Conservation (phyloP, 2,888 invertebrate species). For the Ophioninae sp. region DNA sequence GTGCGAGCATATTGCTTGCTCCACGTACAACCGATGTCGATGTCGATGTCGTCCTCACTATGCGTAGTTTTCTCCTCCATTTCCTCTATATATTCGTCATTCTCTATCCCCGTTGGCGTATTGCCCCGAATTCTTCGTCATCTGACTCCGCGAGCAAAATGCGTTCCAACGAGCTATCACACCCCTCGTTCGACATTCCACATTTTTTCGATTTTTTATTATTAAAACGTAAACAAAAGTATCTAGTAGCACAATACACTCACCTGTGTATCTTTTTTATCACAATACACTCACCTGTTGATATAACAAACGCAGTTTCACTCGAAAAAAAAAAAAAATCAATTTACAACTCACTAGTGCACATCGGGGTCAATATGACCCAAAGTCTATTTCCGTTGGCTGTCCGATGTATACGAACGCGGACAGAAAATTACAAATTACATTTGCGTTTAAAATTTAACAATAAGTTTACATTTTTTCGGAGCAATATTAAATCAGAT, state of each 20-base stretch:
- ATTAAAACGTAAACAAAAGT: slow-evolving; percentile 1
- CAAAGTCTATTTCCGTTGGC: background rate
- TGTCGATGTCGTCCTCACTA: too few relatives aligned
- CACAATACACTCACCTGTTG: slow-evolving; percentile 2
- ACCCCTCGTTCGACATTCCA: slow-evolving; percentile 22
- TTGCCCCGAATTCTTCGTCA: too few relatives aligned
- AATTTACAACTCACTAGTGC: slow-evolving; percentile 13
- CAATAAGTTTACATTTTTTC: too few relatives aligned
- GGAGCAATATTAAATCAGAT: too few relatives aligned
- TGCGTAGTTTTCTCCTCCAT: too few relatives aligned
- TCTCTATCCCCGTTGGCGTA: too few relatives aligned
- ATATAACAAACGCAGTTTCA: slow-evolving; percentile 1
- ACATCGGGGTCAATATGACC: slow-evolving; percentile 27
- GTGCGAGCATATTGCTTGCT: slow-evolving; percentile 6
- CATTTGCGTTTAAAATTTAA: too few relatives aligned
- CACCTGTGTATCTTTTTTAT: too few relatives aligned
- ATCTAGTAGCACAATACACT: slow-evolving; percentile 5
- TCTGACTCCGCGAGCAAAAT: slow-evolving; percentile 23
- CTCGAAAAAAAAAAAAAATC: slow-evolving; percentile 9
- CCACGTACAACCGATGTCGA: slow-evolving; percentile 20
- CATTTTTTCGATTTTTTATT: slow-evolving; percentile 14
- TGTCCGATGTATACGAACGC: slow-evolving; percentile 4
- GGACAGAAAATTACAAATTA: slow-evolving; percentile 6
- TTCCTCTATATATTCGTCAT: too few relatives aligned
- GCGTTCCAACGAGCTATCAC: slow-evolving; percentile 6